These are phyloP conservation scores for Podiceps cristatus DNA, from an alignment of 2,113 vertebrate genomes.

Conservation along the genomic window DNA sequence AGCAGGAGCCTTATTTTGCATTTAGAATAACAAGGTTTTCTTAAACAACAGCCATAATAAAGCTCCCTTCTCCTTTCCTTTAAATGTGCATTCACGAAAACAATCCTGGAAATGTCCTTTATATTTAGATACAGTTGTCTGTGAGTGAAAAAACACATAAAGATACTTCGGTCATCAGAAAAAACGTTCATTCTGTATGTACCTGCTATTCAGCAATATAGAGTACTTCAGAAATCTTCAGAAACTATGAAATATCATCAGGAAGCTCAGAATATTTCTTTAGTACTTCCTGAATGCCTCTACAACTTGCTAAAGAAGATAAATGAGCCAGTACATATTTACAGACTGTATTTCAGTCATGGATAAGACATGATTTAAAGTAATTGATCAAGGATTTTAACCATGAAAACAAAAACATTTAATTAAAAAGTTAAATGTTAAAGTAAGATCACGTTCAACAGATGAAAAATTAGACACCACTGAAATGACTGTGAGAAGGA, in stretches of 20 bases:
- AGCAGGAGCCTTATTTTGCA: background rate
- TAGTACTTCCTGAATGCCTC: background rate
- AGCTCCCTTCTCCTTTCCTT: background rate
- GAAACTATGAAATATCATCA: background rate
- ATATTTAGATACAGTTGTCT: background rate
- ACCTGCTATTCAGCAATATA: background rate
- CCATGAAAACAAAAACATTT: constrained; percentile 25
- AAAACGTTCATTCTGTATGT: background rate
- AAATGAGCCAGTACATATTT: background rate
- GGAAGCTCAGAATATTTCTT: background rate
- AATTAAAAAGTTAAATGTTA: constrained; percentile 30
- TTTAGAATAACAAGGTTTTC: background rate
- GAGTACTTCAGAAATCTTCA: background rate
- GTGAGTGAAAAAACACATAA: background rate
- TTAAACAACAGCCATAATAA: background rate
- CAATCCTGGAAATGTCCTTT: background rate
- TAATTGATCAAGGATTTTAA: constrained; percentile 52
- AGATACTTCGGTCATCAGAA: background rate
- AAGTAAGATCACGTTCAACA: background rate
- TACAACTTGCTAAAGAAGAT: background rate
- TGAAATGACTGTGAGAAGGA: background rate
- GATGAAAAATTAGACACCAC: constrained; percentile 13
- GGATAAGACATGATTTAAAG: background rate
- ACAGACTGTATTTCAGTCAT: background rate
- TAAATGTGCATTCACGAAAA: background rate